Conservation (phyloP, 2,888 invertebrate species). For the Hetaerina titia region DNA sequence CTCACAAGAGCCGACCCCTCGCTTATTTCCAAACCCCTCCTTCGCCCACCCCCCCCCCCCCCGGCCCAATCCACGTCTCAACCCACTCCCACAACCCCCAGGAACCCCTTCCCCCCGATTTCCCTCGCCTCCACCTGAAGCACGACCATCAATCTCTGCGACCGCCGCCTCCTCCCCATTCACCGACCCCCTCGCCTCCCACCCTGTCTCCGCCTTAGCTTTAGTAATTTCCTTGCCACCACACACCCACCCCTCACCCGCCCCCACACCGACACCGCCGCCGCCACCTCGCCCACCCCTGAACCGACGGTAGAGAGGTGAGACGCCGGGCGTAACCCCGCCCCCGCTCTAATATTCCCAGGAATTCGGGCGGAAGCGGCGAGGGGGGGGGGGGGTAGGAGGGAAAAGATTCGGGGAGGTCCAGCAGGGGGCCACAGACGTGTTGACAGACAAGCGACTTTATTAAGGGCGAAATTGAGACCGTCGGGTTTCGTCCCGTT, state of each 20-base stretch:
- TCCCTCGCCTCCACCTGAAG: conserved; percentile 43
- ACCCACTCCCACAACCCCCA: not conserved
- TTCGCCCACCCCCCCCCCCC: not conserved
- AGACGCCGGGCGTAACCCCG: not conserved
- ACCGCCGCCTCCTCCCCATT: not conserved
- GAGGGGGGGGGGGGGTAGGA: not conserved
- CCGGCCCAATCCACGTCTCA: not conserved
- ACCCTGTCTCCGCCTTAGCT: not conserved
- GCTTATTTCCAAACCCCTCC: not conserved
- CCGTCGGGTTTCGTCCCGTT: not conserved
- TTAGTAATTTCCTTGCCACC: conserved; percentile 46
- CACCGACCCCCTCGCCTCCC: not conserved
- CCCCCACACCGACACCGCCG: not conserved
- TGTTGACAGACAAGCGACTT: conserved; percentile 1
- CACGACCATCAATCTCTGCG: conserved; percentile 36
- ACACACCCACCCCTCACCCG: not conserved
- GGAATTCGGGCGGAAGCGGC: not conserved
- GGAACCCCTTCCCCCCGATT: not conserved
- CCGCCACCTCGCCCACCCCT: not conserved
- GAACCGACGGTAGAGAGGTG: no score
- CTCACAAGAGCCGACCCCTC: not conserved
- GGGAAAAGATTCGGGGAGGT: not conserved
- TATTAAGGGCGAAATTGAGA: conserved; percentile 3
- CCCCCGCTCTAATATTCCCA: conserved; percentile 16
- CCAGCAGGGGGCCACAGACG: not conserved